Conservation (phyloP, 2,797 vertebrate species). For the Microtus obscurus region DNA sequence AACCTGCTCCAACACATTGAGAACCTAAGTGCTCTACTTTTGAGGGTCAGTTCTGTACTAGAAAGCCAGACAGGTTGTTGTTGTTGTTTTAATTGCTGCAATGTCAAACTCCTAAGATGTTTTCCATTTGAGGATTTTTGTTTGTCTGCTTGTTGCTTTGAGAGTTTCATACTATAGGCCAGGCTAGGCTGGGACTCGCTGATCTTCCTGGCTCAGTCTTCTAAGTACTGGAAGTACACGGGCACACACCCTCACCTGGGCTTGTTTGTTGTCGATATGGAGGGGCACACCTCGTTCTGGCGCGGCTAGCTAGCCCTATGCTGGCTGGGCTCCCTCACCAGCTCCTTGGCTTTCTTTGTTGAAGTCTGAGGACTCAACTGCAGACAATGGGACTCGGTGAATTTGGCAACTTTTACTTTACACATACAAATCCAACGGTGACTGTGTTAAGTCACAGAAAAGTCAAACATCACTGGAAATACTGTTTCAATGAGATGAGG, state of each 20-base stretch:
- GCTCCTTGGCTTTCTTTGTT: not conserved
- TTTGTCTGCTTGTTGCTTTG: not conserved
- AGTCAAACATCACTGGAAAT: not conserved
- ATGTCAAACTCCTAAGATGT: conserved; percentile 43
- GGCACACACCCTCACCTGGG: not conserved
- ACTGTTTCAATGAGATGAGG: conserved; percentile 2
- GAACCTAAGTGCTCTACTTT: conserved; percentile 27
- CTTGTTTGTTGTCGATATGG: not conserved
- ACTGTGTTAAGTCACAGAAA: not conserved
- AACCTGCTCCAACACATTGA: conserved; percentile 28
- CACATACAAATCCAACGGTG: conserved; percentile 4
- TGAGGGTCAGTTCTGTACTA: conserved; percentile 36
- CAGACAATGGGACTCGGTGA: not conserved
- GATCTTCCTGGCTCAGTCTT: not conserved
- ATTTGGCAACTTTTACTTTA: conserved; percentile 41
- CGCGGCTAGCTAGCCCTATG: not conserved
- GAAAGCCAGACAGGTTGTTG: not conserved
- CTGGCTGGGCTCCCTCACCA: not conserved
- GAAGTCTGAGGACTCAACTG: conserved; percentile 19
- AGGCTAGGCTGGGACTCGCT: not conserved
- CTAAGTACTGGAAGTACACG: not conserved
- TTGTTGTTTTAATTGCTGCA: not conserved
- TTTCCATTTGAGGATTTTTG: conserved; percentile 53
- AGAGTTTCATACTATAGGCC: not conserved
- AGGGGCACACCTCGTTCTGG: not conserved